Conservation (phyloP, 2,113 vertebrate genomes). For the Heptranchias perlo region DNA sequence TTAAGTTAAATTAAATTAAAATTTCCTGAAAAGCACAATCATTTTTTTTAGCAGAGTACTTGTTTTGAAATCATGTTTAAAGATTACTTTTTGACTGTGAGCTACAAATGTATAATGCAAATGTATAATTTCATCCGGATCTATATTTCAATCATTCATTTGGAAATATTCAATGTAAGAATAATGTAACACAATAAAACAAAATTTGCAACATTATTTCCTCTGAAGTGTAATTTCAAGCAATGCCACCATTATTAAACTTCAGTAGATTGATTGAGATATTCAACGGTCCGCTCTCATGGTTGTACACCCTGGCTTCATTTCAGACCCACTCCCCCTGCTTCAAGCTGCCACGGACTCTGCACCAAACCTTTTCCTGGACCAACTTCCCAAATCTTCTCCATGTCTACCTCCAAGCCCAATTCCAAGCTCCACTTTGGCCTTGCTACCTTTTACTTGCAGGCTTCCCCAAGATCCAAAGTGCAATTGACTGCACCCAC, state of each 20-base stretch:
- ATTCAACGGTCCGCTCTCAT: neutral
- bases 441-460: neutral
- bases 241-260: neutral
- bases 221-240: neutral
- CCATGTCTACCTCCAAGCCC: neutral
- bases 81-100: neutral
- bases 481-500: neutral
- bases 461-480: neutral
- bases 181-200: slow-evolving; percentile 21
- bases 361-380: neutral
- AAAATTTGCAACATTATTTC: slow-evolving; percentile 19
- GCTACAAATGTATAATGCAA: neutral
- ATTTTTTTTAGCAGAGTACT: neutral
- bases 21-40: neutral
- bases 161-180: neutral
- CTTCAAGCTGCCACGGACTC: neutral
- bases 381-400: neutral
- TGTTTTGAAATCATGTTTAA: neutral
- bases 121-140: neutral
- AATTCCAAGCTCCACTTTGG: neutral
- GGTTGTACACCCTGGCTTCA: neutral
- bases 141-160: neutral
- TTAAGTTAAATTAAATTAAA: neutral
- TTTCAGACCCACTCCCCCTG: neutral
- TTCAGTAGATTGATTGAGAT: neutral